Conservation (phyloP, 2,888 invertebrate species). For the Ornithoptera priamus region DNA sequence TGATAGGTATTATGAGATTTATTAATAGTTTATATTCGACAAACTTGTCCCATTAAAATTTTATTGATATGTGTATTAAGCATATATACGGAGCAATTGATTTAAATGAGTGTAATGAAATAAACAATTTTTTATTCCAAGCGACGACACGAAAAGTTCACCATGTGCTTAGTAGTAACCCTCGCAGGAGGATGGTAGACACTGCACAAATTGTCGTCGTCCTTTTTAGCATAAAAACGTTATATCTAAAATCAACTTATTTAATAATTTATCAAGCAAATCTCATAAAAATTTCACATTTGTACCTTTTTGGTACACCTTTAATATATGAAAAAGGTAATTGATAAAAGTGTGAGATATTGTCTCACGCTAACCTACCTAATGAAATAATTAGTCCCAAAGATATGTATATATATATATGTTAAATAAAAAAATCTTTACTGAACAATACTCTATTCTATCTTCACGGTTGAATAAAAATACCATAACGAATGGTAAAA, state of each 20-base stretch:
- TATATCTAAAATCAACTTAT: not conserved
- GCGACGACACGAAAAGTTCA: too few species aligned
- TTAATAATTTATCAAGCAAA: not conserved
- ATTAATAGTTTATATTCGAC: not conserved
- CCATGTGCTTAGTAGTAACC: too few species aligned
- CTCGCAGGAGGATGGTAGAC: too few species aligned
- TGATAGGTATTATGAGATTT: not conserved
- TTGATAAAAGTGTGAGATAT: not conserved
- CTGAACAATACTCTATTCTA: not conserved
- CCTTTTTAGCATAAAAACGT: too few species aligned
- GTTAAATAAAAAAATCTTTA: not conserved
- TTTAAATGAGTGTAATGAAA: not conserved
- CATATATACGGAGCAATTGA: not conserved
- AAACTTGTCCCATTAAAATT: not conserved
- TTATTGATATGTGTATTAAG: not conserved
- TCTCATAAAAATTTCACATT: not conserved
- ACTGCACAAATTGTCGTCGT: too few species aligned
- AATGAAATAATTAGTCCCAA: constrained; percentile 11
- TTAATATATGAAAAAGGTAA: not conserved
- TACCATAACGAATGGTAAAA: constrained; percentile 12
- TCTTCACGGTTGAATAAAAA: not conserved
- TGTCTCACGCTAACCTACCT: not conserved
- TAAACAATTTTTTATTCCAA: too few species aligned
- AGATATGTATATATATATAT: constrained; percentile 15
- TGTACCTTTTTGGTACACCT: not conserved